Evolutionary conservation across 1,140 invertebrate genomes (phyloP), one percentile per base, ranked within the genome.

Genomic region (Drosophila gunungcola): DNA sequence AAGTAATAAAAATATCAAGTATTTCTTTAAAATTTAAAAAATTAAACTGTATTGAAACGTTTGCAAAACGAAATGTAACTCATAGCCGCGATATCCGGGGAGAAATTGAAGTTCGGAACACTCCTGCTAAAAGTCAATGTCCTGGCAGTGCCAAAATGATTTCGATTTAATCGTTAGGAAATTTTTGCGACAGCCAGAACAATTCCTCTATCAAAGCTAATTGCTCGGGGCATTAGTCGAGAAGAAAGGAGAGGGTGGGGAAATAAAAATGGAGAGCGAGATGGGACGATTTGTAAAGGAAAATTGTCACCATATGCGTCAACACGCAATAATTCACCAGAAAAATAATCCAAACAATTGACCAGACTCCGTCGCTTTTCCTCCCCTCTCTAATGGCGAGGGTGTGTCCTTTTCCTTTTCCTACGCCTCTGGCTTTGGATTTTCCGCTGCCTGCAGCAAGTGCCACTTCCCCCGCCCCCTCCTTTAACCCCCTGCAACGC

Each of bases 301-400:
- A 92, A 92, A 91, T 92, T 92, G 88, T 91, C 90, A 92, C 88
- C 91, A 92, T 92, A 92, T 92, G 91, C 91, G 91, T 91, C 91
- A 92, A 92, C 91, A 92, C 91, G 90, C 91, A 92, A 92, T 92
- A 92, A 92, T 90, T 92, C 91, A 92, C 91, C 91, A 92, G 91
- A 92, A 91, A 90, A 92, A 88, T 91, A 92, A 91, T 92, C 81
- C 90, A 91, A 91, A 91, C 91, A 91, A 92, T 92, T 91, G 90
- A 89, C 89, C 89, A 92, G 63, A 75, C 81, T 63, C 32, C 83
- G 75, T 68, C 65, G 62, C 72, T 56, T 36, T 16, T 42, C 58
- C 58, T 13, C 29, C 64, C 51, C 41, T 64, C 11, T 56, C 81
- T 91, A 86, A 91, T 92, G 69, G 68, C 54, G 65, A 68, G 90